Base-by-base conservation (phyloP, 2,888 invertebrate genomes). In the Drosophila subsilvestris region DNA sequence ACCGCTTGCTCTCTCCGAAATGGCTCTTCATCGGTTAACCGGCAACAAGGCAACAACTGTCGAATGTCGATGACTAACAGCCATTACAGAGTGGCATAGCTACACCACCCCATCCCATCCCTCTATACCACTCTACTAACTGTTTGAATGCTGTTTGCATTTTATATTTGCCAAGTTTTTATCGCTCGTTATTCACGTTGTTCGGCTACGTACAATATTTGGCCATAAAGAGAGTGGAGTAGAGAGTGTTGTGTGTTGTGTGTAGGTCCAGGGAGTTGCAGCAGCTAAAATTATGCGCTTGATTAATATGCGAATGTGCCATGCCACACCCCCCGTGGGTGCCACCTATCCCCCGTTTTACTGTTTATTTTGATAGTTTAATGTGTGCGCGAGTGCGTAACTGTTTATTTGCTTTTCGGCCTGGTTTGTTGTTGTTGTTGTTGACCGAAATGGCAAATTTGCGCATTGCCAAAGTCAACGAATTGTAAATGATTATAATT, bases 111-210 rank as follows among this genome's bases (percentile, higher is more conserved):
- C 32, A 59, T 53, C 20, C 32, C 51, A 17, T 48, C 70, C 25
- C 32, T 18, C 49, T 43, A 12, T 12, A 6, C 6, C 42, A 1
- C 25, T 37, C 17, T 17, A 25, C 18, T 72, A 60, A 48, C 60
- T 58, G 74, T 75, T 63, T 73, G 63, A 80, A 72, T 78, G 80
- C 84, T 86, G 82, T 86, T 82, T 86, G 85, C 85, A 74, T 85
- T 81, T 85, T 82, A 79, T 83, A 81, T 83, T 83, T 83, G 79
- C 81, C 87, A 83, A 84, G 79, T 81, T 85, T 87, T 84, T 87
- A 87, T 87, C 82, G 85, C 78, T 84, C 74, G 83, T 78, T 84
- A 75, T 84, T 79, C 79, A 68, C 82, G 79, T 78, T 57, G 75
- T 53, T 49, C 45, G 58, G 37, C 14, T 14, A 5, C 12, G 32